These are phyloP conservation scores for Amphiprion clarkii DNA, from an alignment of 2,797 vertebrate species.

Conservation along the genomic window DNA sequence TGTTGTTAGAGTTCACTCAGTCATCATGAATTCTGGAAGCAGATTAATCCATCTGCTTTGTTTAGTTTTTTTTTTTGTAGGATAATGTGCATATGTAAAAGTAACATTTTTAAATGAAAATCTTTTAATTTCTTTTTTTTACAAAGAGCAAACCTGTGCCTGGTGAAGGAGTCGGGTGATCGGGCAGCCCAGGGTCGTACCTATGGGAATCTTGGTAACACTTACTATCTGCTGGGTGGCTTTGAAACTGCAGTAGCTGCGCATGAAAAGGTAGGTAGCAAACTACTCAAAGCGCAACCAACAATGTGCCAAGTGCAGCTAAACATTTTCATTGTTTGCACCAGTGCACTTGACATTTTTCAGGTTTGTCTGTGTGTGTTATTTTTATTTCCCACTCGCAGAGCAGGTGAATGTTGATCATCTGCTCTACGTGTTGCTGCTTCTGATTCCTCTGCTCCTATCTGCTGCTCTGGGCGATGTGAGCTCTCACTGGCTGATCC, in stretches of 20 bases:
- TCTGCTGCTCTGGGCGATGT: too few relatives aligned
- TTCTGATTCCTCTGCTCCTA: too few relatives aligned
- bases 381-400: neutral
- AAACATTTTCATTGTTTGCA: too few relatives aligned
- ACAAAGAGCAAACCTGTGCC: conserved; percentile 89
- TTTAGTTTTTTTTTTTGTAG: too few relatives aligned
- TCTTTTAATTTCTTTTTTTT: neutral
- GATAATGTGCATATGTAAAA: neutral
- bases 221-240: conserved; percentile 95
- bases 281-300: neutral
- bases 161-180: conserved; percentile 93
- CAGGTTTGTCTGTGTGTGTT: too few relatives aligned
- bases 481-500: too few relatives aligned
- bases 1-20: neutral
- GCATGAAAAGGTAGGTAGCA: conserved; percentile 91
- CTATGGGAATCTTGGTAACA: conserved; percentile 96
- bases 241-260: conserved; percentile 92
- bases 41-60: too few relatives aligned
- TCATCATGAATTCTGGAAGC: too few relatives aligned
- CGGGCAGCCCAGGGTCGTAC: conserved; percentile 94
- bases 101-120: neutral
- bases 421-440: too few relatives aligned
- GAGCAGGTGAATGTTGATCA: too few relatives aligned
- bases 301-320: too few relatives aligned
- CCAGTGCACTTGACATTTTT: too few relatives aligned